Evolutionary conservation across 2,888 invertebrate species (phyloP).

Genomic region (Orthosia gothica): DNA sequence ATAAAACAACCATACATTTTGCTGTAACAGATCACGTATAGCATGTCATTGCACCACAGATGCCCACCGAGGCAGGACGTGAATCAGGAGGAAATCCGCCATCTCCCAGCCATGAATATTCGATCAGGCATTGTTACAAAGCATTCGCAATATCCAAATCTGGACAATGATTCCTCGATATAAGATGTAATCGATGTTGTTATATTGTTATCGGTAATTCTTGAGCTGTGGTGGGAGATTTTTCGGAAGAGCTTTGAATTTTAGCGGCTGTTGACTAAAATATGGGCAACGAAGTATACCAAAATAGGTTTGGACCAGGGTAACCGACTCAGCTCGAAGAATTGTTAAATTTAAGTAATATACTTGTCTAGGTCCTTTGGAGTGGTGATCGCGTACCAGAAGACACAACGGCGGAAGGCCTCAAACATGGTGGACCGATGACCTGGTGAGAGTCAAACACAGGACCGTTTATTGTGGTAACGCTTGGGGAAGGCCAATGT

Average conservation of each 20-base stretch:
- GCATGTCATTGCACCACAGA: constrained; percentile 68
- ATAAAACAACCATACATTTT: constrained; percentile 43
- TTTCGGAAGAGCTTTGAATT: constrained; percentile 1
- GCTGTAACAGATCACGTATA: constrained; percentile 64
- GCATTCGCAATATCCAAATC: constrained; percentile 63
- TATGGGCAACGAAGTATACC: neutral
- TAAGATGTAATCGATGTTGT: constrained; percentile 56
- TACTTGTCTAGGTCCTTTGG: too few relatives aligned
- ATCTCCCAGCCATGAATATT: constrained; percentile 79
- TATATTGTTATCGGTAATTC: constrained; percentile 45
- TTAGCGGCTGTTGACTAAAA: neutral
- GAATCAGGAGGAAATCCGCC: constrained; percentile 84
- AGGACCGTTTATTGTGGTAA: too few relatives aligned
- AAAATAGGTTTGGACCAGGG: neutral
- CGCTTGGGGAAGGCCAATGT: too few relatives aligned
- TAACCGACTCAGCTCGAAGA: too few relatives aligned
- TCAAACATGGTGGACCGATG: too few relatives aligned
- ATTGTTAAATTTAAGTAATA: too few relatives aligned
- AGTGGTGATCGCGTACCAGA: too few relatives aligned
- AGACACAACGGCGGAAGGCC: too few relatives aligned
- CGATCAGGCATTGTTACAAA: constrained; percentile 79
- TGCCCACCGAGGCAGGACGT: constrained; percentile 60
- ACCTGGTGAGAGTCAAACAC: too few relatives aligned
- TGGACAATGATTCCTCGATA: constrained; percentile 55
- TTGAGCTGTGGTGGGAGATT: neutral